Conservation (phyloP, 2,113 vertebrate genomes). For the Chelonoidis abingdonii region DNA sequence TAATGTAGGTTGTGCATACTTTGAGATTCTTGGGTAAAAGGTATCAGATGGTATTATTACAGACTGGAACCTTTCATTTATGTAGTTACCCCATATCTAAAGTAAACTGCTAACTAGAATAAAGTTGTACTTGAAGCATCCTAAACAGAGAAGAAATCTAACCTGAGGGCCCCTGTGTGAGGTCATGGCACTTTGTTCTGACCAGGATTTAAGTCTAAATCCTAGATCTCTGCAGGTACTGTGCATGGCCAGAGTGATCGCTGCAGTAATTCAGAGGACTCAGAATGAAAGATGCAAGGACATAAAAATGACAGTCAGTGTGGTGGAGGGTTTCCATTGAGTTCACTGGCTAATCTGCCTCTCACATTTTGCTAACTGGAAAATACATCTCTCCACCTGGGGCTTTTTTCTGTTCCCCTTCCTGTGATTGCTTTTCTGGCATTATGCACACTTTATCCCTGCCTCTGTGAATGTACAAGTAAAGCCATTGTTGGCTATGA, state of each 20-base stretch:
- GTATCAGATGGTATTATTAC: neutral
- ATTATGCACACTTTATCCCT: neutral
- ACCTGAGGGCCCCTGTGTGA: fast-evolving
- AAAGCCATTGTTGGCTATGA: neutral
- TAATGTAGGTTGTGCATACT: neutral
- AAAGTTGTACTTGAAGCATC: neutral
- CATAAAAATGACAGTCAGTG: neutral
- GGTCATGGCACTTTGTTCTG: neutral
- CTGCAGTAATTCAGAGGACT: neutral
- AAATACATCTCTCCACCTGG: neutral
- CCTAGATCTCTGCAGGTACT: neutral
- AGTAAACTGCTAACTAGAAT: fast-evolving
- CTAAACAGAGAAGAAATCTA: neutral
- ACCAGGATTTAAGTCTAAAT: neutral
- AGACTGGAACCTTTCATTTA: neutral
- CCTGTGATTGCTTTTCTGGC: neutral
- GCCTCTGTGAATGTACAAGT: neutral
- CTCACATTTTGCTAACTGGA: neutral
- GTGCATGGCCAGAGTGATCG: neutral
- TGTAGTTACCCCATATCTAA: fast-evolving
- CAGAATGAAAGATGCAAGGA: neutral
- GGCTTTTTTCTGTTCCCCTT: neutral
- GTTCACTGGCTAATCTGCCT: neutral
- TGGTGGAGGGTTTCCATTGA: neutral
- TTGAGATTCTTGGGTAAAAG: neutral